phyloP scores from a whole-genome alignment of 2,797 vertebrate genomes.

The Naso thynnoides region DNA sequence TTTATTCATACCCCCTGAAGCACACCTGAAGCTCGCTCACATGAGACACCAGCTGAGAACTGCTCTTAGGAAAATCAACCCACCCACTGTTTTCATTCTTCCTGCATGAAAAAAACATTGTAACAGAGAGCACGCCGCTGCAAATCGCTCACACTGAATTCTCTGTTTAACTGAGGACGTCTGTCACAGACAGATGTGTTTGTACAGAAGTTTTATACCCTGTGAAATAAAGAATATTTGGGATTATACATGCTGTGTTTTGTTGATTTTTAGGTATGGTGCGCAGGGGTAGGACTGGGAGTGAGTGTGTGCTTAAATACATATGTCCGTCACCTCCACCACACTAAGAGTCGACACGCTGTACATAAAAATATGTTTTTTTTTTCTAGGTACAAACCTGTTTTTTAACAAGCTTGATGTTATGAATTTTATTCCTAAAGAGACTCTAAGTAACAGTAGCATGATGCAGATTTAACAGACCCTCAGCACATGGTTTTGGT shows the following conservation, averaged over 20 bases:
- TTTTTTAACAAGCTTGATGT: not conserved
- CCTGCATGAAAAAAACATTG: conserved; percentile 47
- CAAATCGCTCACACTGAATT: conserved; percentile 26
- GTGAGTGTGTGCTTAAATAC: conserved; percentile 40
- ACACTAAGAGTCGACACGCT: conserved; percentile 1
- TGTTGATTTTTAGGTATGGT: conserved; percentile 40
- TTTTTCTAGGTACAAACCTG: conserved; percentile 2
- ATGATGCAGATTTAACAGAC: not conserved
- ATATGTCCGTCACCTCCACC: conserved; percentile 5
- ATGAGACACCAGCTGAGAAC: conserved; percentile 47
- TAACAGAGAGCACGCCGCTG: conserved; percentile 42
- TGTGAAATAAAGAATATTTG: conserved; percentile 82
- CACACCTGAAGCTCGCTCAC: conserved; percentile 59
- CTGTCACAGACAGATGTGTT: conserved; percentile 56
- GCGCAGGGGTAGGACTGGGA: conserved; percentile 21
- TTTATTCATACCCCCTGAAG: conserved; percentile 38
- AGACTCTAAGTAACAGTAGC: conserved; percentile 7
- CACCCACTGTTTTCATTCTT: conserved; percentile 43
- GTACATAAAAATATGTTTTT: conserved; percentile 8
- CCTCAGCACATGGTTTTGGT: not conserved
- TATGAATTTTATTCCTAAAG: not conserved
- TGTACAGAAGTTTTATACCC: conserved; percentile 74
- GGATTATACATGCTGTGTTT: conserved; percentile 47
- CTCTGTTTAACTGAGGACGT: conserved; percentile 31
- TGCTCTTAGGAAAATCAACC: conserved; percentile 24